Evolutionary conservation across 2,113 vertebrate species (phyloP).

Genomic region (Orientallactaga bullata): DNA sequence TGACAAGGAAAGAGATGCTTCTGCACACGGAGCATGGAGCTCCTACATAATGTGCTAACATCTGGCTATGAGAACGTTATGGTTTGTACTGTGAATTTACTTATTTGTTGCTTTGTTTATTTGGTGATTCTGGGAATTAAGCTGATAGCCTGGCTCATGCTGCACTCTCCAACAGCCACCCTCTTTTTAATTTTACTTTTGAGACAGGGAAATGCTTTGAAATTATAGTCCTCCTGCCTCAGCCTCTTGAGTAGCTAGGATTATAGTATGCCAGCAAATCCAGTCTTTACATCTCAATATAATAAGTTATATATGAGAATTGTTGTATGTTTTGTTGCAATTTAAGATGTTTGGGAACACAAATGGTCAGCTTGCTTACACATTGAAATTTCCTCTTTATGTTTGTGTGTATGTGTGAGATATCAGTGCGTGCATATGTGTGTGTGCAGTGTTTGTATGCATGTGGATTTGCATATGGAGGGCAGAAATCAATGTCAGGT

Average conservation of each 20-base stretch:
- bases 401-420: no score
- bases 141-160: no score
- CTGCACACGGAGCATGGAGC: neutral
- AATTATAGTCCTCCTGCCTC: neutral
- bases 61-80: neutral
- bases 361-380: neutral
- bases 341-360: neutral
- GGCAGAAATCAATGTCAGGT: no score
- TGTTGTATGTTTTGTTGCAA: neutral
- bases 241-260: neutral
- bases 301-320: neutral
- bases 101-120: no score
- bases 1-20: neutral
- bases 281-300: neutral
- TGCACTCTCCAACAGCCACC: no score
- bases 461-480: no score
- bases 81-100: neutral
- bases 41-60: neutral
- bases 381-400: neutral
- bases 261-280: no score
- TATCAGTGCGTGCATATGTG: no score
- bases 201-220: neutral
- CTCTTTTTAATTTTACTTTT: neutral
- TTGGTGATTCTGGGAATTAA: no score
- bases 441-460: no score